These are phyloP conservation scores for Zeus faber DNA, from an alignment of 2,113 vertebrate species.

Conservation along the genomic window DNA sequence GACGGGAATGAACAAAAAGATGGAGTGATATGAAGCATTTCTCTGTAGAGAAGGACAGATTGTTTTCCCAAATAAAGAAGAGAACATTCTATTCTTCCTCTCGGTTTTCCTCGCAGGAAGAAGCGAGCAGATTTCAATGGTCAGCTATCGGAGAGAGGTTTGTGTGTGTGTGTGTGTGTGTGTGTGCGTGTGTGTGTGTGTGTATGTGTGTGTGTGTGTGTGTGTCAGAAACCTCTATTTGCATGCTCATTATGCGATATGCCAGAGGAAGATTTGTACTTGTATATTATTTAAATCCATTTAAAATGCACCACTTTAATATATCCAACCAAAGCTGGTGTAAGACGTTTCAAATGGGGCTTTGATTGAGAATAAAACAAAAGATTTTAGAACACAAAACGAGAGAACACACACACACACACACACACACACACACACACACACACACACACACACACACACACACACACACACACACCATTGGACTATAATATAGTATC, in stretches of 20 bases:
- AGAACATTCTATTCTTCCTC: constrained; percentile 37
- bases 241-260: constrained; percentile 17
- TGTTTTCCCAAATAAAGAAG: constrained; percentile 45
- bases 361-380: too few species aligned
- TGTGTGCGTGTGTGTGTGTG: not conserved
- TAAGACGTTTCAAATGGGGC: too few species aligned
- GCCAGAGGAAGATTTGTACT: not conserved
- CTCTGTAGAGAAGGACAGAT: constrained; percentile 56
- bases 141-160: constrained; percentile 33
- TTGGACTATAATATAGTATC: not conserved
- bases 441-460: not conserved
- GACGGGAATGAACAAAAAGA: constrained; percentile 45
- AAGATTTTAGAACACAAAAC: too few species aligned
- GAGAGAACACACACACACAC: too few species aligned
- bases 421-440: not conserved
- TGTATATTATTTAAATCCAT: constrained; percentile 5
- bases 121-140: constrained; percentile 22
- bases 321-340: too few species aligned
- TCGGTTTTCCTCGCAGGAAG: constrained; percentile 25
- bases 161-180: not conserved
- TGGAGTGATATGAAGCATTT: constrained; percentile 43
- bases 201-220: not conserved
- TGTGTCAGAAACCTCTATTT: constrained; percentile 12
- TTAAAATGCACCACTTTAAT: constrained; percentile 9
- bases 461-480: too few species aligned